Percentiles rank a stretch among this genome's conserved stretches.
Evolutionary conservation across 2,888 invertebrate species (phyloP).

Genomic region (Brenthis daphne): DNA sequence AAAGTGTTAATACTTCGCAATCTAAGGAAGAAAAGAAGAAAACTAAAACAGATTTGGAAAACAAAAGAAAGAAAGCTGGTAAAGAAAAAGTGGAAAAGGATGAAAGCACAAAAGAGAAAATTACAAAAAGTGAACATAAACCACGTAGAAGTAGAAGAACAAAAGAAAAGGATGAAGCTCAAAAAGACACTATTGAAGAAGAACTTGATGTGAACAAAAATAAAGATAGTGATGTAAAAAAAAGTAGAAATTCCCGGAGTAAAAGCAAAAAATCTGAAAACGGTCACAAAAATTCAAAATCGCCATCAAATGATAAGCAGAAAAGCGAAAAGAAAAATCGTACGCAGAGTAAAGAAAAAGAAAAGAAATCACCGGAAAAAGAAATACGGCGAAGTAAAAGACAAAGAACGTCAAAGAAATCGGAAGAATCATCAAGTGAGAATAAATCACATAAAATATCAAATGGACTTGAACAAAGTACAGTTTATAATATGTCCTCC

Average conservation of each 20-base stretch:
- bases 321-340: constrained; percentile 37
- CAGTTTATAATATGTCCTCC: constrained; percentile 59
- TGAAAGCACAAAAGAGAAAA: constrained; percentile 17
- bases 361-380: constrained; percentile 44
- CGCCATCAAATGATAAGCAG: constrained; percentile 26
- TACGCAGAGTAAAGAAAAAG: constrained; percentile 33
- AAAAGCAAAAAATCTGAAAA: constrained; percentile 17
- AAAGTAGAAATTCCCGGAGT: constrained; percentile 22
- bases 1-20: constrained; percentile 22
- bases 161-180: constrained; percentile 10
- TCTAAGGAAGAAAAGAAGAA: constrained; percentile 26
- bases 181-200: constrained; percentile 6
- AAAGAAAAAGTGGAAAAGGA: constrained; percentile 20
- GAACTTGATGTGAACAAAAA: not conserved
- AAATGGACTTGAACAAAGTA: constrained; percentile 54
- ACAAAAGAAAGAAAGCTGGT: constrained; percentile 13
- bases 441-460: constrained; percentile 24
- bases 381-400: constrained; percentile 60
- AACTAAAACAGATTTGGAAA: constrained; percentile 16
- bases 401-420: constrained; percentile 48
- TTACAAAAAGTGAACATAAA: constrained; percentile 8
- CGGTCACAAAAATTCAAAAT: constrained; percentile 19
- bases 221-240: not conserved
- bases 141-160: constrained; percentile 10
- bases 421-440: constrained; percentile 41